Evolutionary conservation across 2,797 vertebrate genomes (phyloP).

Genomic region (Apodemus agrarius): DNA sequence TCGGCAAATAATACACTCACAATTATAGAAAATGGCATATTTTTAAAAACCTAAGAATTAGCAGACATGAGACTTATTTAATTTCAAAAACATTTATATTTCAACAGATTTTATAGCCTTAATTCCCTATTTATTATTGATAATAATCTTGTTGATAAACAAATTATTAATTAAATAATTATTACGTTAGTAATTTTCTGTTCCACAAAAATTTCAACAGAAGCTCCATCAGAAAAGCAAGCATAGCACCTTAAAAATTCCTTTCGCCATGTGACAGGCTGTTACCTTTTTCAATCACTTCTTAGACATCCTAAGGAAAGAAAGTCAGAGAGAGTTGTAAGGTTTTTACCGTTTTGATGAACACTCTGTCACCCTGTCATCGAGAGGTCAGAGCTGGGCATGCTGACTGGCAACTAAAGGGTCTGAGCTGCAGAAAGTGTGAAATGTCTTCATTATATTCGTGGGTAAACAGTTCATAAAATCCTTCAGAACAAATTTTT

Average conservation of each 20-base stretch:
- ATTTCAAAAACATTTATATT: neutral
- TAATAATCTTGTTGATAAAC: neutral
- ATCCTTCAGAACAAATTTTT: conserved; percentile 48
- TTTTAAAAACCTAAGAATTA: conserved; percentile 11
- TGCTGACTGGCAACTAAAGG: neutral
- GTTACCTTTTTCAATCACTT: conserved; percentile 56
- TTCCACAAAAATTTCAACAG: conserved; percentile 22
- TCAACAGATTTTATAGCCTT: neutral
- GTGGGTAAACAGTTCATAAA: conserved; percentile 52
- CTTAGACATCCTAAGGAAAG: conserved; percentile 54
- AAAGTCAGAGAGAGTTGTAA: conserved; percentile 44
- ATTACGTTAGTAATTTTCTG: neutral
- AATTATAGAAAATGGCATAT: neutral
- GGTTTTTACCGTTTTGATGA: conserved; percentile 63
- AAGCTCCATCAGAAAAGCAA: conserved; percentile 60
- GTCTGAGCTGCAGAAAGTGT: neutral
- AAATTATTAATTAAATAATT: conserved; percentile 16
- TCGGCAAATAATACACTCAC: neutral
- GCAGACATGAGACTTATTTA: neutral
- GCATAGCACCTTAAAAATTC: conserved; percentile 60
- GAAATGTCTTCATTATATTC: conserved; percentile 44
- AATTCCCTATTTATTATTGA: neutral
- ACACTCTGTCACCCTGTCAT: conserved; percentile 48
- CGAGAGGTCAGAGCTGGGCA: neutral
- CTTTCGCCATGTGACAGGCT: conserved; percentile 75